Conservation (phyloP, 2,797 vertebrate species). For the Glossophaga mutica region DNA sequence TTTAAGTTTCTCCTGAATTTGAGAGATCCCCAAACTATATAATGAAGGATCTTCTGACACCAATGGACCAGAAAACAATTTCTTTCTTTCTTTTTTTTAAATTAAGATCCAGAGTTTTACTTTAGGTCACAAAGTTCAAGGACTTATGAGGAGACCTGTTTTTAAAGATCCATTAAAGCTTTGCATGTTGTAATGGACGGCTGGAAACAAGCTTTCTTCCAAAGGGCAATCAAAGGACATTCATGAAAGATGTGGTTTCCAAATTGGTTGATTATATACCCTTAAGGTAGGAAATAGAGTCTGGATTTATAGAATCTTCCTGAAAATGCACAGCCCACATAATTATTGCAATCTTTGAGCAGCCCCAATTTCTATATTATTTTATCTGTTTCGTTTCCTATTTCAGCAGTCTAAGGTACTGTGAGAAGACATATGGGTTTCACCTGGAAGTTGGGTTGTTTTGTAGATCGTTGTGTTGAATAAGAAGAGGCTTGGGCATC, state of each 20-base stretch:
- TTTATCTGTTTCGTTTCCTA: background rate
- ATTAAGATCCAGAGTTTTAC: background rate
- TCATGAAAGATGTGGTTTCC: background rate
- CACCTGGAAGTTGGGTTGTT: background rate
- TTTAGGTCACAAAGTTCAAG: background rate
- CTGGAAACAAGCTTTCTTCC: background rate
- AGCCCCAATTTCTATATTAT: background rate
- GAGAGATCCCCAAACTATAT: background rate
- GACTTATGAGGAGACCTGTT: background rate
- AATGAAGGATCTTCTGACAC: background rate
- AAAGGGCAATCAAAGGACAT: background rate
- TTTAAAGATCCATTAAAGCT: background rate
- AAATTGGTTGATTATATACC: background rate
- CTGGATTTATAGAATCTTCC: background rate
- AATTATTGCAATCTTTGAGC: background rate
- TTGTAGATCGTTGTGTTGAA: background rate
- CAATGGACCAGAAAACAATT: background rate
- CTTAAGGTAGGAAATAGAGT: background rate
- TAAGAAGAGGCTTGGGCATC: background rate
- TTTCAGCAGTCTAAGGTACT: background rate
- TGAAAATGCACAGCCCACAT: background rate
- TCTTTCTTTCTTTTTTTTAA: background rate
- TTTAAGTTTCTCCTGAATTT: constrained; percentile 16
- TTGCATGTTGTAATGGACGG: background rate
- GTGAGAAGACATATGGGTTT: background rate